Percentiles rank a stretch among this genome's conserved stretches.
Evolutionary conservation across 2,888 invertebrate genomes (phyloP).

Genomic region (Acleris sparsana): DNA sequence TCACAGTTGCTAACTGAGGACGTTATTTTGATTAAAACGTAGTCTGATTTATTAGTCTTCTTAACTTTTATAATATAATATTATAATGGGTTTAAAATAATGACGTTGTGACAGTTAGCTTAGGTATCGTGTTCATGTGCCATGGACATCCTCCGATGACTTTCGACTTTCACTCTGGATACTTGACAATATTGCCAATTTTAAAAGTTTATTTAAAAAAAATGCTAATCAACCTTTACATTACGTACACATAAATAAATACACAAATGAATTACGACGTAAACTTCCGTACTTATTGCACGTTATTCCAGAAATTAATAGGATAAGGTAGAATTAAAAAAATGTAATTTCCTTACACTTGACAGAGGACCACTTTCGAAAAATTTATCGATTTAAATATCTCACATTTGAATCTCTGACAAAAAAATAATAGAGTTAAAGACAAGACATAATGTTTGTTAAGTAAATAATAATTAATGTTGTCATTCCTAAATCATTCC

Average conservation of each 20-base stretch:
- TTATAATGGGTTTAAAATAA: too few relatives aligned
- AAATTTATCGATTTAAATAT: conserved; percentile 1
- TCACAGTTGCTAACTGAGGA: too few relatives aligned
- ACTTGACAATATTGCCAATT: too few relatives aligned
- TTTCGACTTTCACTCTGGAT: too few relatives aligned
- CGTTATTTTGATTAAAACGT: too few relatives aligned
- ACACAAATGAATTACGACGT: conserved; percentile 34
- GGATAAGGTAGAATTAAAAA: conserved; percentile 16
- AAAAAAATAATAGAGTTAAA: not conserved
- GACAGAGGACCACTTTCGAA: conserved; percentile 27
- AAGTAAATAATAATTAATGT: conserved; percentile 23
- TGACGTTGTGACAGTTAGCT: too few relatives aligned
- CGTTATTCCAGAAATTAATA: conserved; percentile 30
- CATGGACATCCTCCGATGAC: too few relatives aligned
- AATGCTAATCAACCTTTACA: conserved; percentile 26
- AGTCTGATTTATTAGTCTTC: too few relatives aligned
- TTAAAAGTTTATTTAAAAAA: not conserved
- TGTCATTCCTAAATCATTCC: conserved; percentile 67
- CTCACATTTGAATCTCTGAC: conserved; percentile 14
- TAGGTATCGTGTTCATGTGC: too few relatives aligned
- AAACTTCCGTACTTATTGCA: conserved; percentile 32
- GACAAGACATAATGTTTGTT: not conserved
- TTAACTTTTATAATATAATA: too few relatives aligned
- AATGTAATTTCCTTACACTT: conserved; percentile 14
- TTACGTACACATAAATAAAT: conserved; percentile 17